Evolutionary conservation across 2,888 invertebrate species (phyloP).

Genomic region (Lochmaea crataegi): DNA sequence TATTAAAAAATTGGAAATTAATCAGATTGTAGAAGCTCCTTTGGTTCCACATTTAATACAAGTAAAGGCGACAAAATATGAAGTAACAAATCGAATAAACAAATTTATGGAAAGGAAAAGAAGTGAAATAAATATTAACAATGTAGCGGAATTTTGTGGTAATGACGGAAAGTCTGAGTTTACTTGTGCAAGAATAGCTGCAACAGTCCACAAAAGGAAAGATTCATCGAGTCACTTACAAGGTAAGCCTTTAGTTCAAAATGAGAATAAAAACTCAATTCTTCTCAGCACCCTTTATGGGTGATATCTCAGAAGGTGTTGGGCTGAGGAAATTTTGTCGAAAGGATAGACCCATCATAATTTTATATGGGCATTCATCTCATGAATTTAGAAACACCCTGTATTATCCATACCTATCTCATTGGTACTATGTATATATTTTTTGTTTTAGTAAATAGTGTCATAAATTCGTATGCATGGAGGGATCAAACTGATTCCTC

Average conservation of each 20-base stretch:
- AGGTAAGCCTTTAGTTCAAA: conserved; percentile 67
- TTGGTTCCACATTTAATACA: conserved; percentile 71
- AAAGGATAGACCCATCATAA: neutral
- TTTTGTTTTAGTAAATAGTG: conserved; percentile 71
- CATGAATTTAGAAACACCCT: neutral
- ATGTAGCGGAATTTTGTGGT: conserved; percentile 80
- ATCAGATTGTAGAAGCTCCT: conserved; percentile 56
- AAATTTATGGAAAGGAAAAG: conserved; percentile 82
- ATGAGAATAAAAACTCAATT: too few relatives aligned
- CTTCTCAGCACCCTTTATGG: too few relatives aligned
- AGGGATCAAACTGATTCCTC: conserved; percentile 65
- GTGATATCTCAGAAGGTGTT: too few relatives aligned
- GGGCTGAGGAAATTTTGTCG: too few relatives aligned
- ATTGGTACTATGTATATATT: neutral
- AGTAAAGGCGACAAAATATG: conserved; percentile 75
- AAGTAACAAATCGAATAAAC: conserved; percentile 76
- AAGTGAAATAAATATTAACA: conserved; percentile 77
- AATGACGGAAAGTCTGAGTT: conserved; percentile 65
- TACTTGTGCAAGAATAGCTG: conserved; percentile 82
- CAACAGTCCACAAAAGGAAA: conserved; percentile 76
- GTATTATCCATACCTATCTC: too few relatives aligned
- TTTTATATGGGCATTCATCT: too few relatives aligned
- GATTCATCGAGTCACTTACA: conserved; percentile 84
- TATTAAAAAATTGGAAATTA: conserved; percentile 48
- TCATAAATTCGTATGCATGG: conserved; percentile 75